Percentiles rank a stretch among this genome's conserved stretches.
These are phyloP conservation scores for Heterodera schachtii DNA, from an alignment of 1,140 invertebrate genomes.

Conservation along the genomic window DNA sequence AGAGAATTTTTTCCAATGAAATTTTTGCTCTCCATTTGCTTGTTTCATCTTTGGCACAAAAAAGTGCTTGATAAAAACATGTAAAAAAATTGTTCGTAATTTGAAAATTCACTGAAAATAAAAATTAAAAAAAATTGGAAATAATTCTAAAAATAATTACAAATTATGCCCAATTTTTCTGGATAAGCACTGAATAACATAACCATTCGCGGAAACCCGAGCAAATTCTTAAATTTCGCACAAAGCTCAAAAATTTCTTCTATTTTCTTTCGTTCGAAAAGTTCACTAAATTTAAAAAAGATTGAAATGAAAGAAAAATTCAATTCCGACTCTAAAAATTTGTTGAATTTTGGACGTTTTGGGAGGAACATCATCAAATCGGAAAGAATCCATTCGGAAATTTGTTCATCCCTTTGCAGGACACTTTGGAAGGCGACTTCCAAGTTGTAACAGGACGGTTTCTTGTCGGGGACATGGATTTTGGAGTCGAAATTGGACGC, in stretches of 20 bases:
- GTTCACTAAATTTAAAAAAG: neutral
- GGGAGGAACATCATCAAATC: neutral
- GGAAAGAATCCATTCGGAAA: neutral
- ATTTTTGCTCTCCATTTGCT: neutral
- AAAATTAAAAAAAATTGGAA: neutral
- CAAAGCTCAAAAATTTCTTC: neutral
- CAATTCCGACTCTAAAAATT: neutral
- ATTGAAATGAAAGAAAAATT: neutral
- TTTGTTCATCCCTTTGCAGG: neutral
- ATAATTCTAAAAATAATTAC: neutral
- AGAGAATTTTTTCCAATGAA: neutral
- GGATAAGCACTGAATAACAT: neutral
- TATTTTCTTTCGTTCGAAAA: neutral
- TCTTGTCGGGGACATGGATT: neutral
- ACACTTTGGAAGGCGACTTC: neutral
- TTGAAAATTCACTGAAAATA: neutral
- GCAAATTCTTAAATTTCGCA: neutral
- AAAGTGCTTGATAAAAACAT: neutral
- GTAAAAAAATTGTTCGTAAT: neutral
- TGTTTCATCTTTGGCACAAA: neutral
- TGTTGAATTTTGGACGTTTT: neutral
- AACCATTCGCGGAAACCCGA: neutral
- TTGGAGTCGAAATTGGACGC: neutral
- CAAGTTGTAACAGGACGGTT: neutral
- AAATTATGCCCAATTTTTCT: neutral